Evolutionary conservation across 2,888 invertebrate genomes (phyloP).

Genomic region (Amiota communis): DNA sequence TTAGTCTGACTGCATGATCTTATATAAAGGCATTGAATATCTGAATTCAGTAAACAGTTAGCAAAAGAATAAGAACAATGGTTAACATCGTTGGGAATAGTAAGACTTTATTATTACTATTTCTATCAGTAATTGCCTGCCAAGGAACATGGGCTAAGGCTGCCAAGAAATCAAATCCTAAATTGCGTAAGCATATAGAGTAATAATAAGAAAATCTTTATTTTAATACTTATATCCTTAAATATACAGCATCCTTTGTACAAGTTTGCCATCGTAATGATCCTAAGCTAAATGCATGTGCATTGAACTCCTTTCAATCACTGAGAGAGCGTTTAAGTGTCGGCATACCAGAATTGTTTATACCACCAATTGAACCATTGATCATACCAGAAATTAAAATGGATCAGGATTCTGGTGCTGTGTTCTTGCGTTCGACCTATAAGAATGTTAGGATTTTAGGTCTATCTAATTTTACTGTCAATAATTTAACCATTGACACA

Average conservation of each 20-base stretch:
- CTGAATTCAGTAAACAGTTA: too few relatives aligned
- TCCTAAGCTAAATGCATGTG: slow-evolving; percentile 77
- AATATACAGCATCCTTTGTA: slow-evolving; percentile 78
- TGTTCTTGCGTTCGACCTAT: slow-evolving; percentile 80
- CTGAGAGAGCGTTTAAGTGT: slow-evolving; percentile 76
- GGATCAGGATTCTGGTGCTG: slow-evolving; percentile 80
- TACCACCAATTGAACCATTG: slow-evolving; percentile 83
- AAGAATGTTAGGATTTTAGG: slow-evolving; percentile 80
- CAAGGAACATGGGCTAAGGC: slow-evolving; percentile 31
- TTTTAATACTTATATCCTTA: slow-evolving; percentile 14
- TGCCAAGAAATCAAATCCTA: slow-evolving; percentile 18
- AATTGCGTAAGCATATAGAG: slow-evolving; percentile 48
- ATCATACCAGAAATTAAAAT: slow-evolving; percentile 79
- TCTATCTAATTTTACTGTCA: slow-evolving; percentile 78
- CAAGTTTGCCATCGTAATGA: slow-evolving; percentile 80
- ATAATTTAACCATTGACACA: slow-evolving; percentile 75
- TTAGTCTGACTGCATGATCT: too few relatives aligned
- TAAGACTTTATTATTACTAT: slow-evolving; percentile 21
- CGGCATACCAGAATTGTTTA: slow-evolving; percentile 81
- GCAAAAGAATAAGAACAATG: too few relatives aligned
- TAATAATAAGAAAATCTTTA: not conserved
- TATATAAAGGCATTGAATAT: too few relatives aligned
- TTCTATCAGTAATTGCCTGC: slow-evolving; percentile 42
- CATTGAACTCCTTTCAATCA: slow-evolving; percentile 76
- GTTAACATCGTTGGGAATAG: too few relatives aligned